Percentiles rank a stretch among this genome's conserved stretches.
Conservation (phyloP, 2,888 invertebrate genomes). For the Hemicrepidius hirtus region DNA sequence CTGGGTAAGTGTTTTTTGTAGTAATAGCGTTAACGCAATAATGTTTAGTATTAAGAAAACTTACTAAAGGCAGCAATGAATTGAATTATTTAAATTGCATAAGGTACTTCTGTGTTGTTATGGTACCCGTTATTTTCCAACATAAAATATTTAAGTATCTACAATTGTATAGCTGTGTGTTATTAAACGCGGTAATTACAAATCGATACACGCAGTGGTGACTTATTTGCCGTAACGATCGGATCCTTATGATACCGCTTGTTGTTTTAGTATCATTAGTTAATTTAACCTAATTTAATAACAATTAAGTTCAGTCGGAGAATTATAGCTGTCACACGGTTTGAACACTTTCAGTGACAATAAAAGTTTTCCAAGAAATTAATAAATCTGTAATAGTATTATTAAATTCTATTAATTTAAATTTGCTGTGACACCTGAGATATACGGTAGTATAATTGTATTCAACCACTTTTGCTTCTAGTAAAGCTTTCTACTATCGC, state of each 20-base stretch:
- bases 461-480: too few species aligned
- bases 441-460: too few species aligned
- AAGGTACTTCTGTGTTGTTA: not conserved
- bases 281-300: slow-evolving; percentile 7
- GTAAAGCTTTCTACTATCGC: too few species aligned
- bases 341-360: not conserved
- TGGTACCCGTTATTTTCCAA: not conserved
- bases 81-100: not conserved
- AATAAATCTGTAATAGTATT: too few species aligned
- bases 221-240: slow-evolving; percentile 13
- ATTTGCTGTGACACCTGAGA: too few species aligned
- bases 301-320: slow-evolving; percentile 1
- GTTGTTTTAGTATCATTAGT: slow-evolving; percentile 26
- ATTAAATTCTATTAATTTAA: too few species aligned
- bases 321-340: not conserved
- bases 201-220: slow-evolving; percentile 20
- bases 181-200: slow-evolving; percentile 22
- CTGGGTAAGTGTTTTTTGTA: slow-evolving; percentile 33
- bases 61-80: too few species aligned
- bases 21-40: too few species aligned
- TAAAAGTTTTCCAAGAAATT: too few species aligned
- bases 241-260: not conserved
- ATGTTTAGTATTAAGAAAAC: too few species aligned
- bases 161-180: slow-evolving; percentile 1
- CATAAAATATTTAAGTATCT: slow-evolving; percentile 19